Evolutionary conservation across 2,113 vertebrate genomes (phyloP).

Genomic region (Centropristis striata): DNA sequence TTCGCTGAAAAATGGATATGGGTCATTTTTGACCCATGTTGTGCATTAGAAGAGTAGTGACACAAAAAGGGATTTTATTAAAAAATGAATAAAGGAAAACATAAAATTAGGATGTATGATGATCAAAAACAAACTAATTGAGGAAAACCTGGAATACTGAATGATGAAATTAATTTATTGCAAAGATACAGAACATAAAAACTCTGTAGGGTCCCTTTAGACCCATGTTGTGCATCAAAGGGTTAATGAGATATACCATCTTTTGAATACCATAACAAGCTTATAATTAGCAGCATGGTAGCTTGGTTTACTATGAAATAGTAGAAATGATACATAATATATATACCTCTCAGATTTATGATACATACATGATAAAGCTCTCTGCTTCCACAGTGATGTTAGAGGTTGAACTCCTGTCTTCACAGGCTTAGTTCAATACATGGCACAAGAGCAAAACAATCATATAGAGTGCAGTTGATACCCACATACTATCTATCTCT

Average conservation of each 20-base stretch:
- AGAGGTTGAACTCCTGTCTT: not conserved
- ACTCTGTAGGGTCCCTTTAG: too few species aligned
- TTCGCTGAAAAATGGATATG: too few species aligned
- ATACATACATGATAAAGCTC: not conserved
- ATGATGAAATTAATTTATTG: too few species aligned
- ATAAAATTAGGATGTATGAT: too few species aligned
- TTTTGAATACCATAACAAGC: not conserved
- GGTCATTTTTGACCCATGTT: too few species aligned
- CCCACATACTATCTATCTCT: constrained; percentile 14
- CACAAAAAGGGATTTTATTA: too few species aligned
- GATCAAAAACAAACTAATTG: too few species aligned
- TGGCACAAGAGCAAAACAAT: constrained; percentile 9
- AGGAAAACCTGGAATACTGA: too few species aligned
- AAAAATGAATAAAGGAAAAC: too few species aligned
- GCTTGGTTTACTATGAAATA: not conserved
- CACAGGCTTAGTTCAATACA: not conserved
- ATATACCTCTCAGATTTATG: not conserved
- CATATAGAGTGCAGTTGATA: not conserved
- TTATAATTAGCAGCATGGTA: not conserved
- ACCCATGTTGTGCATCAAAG: too few species aligned
- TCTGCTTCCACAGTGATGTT: not conserved
- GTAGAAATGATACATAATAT: not conserved
- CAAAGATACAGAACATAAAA: too few species aligned
- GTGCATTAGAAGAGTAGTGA: too few species aligned
- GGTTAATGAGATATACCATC: not conserved